Evolutionary conservation across 2,797 vertebrate species (phyloP).

Genomic region (Sebastes trivittatus): DNA sequence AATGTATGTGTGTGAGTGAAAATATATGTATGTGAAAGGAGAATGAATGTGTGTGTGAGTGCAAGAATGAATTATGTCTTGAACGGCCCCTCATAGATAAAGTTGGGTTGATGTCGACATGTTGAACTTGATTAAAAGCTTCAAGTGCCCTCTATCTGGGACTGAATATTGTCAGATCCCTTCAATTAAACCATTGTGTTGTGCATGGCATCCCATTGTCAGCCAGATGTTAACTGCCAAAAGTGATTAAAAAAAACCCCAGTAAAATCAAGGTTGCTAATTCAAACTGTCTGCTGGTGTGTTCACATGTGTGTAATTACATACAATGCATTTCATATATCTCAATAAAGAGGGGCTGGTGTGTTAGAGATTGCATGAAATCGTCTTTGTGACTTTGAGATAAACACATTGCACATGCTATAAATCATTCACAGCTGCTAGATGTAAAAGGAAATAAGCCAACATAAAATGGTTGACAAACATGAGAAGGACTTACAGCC

Average conservation of each 20-base stretch:
- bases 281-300: constrained; percentile 24
- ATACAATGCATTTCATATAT: neutral
- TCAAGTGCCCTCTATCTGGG: neutral
- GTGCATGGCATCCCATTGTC: neutral
- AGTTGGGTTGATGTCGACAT: neutral
- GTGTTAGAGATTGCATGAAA: neutral
- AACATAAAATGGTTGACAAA: neutral
- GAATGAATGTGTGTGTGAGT: too few relatives aligned
- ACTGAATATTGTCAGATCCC: constrained; percentile 26
- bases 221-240: constrained; percentile 41
- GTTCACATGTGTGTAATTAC: constrained; percentile 18
- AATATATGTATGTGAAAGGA: too few relatives aligned
- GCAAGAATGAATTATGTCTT: too few relatives aligned
- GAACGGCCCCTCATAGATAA: too few relatives aligned
- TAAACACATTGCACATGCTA: neutral
- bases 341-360: neutral
- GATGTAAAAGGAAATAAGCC: neutral
- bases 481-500: neutral
- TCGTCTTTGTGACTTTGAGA: constrained; percentile 21
- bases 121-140: constrained; percentile 14
- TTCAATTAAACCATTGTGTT: neutral
- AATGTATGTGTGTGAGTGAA: too few relatives aligned
- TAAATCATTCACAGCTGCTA: neutral
- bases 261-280: constrained; percentile 35
- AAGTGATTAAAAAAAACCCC: neutral